phyloP scores from a whole-genome alignment of 2,888 invertebrate species.

The Tinea pellionella region DNA sequence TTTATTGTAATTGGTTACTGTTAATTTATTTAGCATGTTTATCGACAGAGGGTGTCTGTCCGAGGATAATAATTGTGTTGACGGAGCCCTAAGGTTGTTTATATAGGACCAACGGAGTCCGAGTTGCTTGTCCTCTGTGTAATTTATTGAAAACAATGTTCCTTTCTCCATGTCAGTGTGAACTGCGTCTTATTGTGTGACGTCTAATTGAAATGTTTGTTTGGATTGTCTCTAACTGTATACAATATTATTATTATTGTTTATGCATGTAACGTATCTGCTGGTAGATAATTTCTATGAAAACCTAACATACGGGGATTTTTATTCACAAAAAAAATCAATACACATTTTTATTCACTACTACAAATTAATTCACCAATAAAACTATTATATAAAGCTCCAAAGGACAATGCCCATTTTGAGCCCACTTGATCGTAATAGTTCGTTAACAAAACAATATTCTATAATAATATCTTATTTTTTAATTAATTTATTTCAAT shows the following conservation, averaged over 20 bases:
- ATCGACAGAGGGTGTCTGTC: constrained; percentile 60
- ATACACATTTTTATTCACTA: too few species aligned
- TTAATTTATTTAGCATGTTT: constrained; percentile 67
- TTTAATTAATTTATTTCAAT: too few species aligned
- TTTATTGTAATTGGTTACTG: constrained; percentile 1
- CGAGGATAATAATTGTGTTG: constrained; percentile 70
- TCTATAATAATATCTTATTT: too few species aligned
- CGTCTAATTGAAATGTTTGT: background rate
- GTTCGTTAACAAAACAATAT: too few species aligned
- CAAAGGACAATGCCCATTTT: too few species aligned
- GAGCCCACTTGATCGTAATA: too few species aligned
- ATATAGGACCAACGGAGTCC: constrained; percentile 26
- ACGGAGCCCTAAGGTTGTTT: constrained; percentile 58
- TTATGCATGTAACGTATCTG: background rate
- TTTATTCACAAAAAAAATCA: too few species aligned
- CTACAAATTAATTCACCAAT: too few species aligned
- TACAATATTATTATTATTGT: background rate
- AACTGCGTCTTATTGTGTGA: background rate
- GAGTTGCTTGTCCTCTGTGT: constrained; percentile 49
- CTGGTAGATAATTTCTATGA: background rate
- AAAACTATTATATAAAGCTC: too few species aligned
- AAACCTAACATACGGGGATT: too few species aligned
- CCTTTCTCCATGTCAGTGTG: constrained; percentile 17
- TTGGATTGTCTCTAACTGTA: background rate
- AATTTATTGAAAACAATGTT: constrained; percentile 67